phyloP scores from a whole-genome alignment of 2,888 invertebrate genomes.

The Leptinotarsa haldemani region DNA sequence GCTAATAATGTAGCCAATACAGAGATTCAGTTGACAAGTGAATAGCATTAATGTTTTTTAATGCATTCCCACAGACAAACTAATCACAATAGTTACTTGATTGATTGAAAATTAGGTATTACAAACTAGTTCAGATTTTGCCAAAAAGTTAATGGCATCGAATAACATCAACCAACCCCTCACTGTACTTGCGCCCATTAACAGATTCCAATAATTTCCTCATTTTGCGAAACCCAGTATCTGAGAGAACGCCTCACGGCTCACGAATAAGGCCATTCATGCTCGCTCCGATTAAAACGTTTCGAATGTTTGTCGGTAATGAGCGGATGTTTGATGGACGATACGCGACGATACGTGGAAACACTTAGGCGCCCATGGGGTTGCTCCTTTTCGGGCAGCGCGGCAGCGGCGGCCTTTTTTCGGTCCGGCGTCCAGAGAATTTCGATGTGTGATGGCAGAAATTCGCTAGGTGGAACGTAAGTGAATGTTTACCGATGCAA shows the following conservation, averaged over 20 bases:
- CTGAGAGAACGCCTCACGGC: neutral
- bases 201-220: neutral
- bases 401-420: conserved; percentile 23
- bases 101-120: too few species aligned
- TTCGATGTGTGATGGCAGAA: conserved; percentile 39
- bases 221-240: conserved; percentile 17
- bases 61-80: too few species aligned
- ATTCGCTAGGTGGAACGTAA: conserved; percentile 33
- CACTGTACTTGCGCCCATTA: too few species aligned
- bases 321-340: conserved; percentile 45
- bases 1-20: too few species aligned
- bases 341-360: conserved; percentile 37
- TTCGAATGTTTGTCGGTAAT: conserved; percentile 49
- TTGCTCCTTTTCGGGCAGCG: conserved; percentile 35
- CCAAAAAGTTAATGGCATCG: too few species aligned
- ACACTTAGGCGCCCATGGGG: conserved; percentile 36
- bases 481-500: conserved; percentile 23
- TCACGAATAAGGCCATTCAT: conserved; percentile 42
- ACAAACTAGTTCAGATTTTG: too few species aligned
- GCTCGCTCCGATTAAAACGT: conserved; percentile 53
- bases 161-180: too few species aligned
- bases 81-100: too few species aligned
- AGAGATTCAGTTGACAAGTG: too few species aligned
- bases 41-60: too few species aligned
- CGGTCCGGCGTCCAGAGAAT: conserved; percentile 28